Evolutionary conservation across 2,797 vertebrate species (phyloP).

Genomic region (Aratinga solstitialis): DNA sequence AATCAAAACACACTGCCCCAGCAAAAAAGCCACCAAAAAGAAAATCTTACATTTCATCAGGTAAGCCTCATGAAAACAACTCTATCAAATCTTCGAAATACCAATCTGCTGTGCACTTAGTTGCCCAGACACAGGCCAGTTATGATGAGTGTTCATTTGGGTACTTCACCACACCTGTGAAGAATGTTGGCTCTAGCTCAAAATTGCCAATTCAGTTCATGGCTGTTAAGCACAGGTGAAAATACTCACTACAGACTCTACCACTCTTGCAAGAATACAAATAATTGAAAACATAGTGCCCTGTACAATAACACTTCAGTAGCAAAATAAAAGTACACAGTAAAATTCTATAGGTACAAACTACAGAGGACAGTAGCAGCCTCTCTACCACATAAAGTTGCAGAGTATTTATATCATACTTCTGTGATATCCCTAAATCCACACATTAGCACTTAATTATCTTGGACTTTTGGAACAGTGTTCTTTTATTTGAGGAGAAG

Average conservation of each 20-base stretch:
- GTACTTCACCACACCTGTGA: background rate
- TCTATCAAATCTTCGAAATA: background rate
- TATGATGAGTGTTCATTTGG: background rate
- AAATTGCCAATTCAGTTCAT: background rate
- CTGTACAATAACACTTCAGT: background rate
- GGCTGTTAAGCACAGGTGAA: background rate
- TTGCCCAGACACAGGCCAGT: background rate
- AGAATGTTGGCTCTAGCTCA: background rate
- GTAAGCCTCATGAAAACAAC: background rate
- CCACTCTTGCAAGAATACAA: background rate
- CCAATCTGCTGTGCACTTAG: no score
- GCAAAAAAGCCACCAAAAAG: background rate
- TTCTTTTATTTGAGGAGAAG: conserved; percentile 8
- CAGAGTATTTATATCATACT: background rate
- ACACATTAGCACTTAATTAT: background rate
- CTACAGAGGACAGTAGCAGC: background rate
- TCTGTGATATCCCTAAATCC: background rate
- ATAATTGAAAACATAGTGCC: background rate
- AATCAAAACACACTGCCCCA: background rate
- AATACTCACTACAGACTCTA: background rate
- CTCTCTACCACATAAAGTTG: background rate
- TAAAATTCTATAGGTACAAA: background rate
- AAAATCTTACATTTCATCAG: background rate
- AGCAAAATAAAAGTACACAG: background rate
- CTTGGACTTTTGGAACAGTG: background rate